Evolutionary conservation across 2,113 vertebrate species (phyloP), one percentile per base, ranked within the genome.

Genomic region (Rhinoderma darwinii): DNA sequence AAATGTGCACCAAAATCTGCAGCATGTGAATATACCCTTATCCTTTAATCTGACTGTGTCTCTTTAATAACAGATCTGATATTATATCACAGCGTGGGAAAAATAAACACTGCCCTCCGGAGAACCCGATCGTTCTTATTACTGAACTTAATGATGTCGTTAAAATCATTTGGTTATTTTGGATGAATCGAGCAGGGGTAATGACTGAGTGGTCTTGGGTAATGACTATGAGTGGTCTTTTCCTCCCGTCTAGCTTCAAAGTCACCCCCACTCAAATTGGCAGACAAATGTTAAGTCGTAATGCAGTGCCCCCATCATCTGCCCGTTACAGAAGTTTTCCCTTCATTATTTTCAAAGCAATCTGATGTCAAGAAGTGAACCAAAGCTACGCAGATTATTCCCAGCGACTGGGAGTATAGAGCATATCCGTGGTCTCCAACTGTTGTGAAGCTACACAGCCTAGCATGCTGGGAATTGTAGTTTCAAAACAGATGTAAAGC

Each of bases 261-360:
- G 72, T 54, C 25, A 30, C 30, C 35, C 25, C 6, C 43, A 3
- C 43, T 43, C 30, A 27, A 56, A 43, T 9, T 44, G 20, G 14
- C 50, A 84, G 30, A 12, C 25, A 15, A 35, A 25, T 44, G 35
- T 44, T 61, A 56, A 35, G n/a, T 41, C 14, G 83, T 61, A 76
- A 76, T 61, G 30, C 25, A 8, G 18, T 56, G 82, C 44, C 14
- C 59, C 47, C 51, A 41, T 84, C 83, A n/a, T 84, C 47, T 59
- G 37, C 56, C 39, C 8, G 1, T 22, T 11, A 37, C 61, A n/a
- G 51, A 35, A 56, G n/a, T 82, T 61, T n/a, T 70, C 80, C 80
- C n/a, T 41, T 68, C 44, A 82, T 82, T 82, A 82, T 82, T 82
- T 82, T 82, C n/a, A 82, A 47, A 82, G 80, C 22, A 41, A 47